A percentile compares a stretch with the other conserved stretches of the same genome.
Conservation (phyloP, 35 echinoderm and acorn worm species). For the Apostichopus parvimensis region DNA sequence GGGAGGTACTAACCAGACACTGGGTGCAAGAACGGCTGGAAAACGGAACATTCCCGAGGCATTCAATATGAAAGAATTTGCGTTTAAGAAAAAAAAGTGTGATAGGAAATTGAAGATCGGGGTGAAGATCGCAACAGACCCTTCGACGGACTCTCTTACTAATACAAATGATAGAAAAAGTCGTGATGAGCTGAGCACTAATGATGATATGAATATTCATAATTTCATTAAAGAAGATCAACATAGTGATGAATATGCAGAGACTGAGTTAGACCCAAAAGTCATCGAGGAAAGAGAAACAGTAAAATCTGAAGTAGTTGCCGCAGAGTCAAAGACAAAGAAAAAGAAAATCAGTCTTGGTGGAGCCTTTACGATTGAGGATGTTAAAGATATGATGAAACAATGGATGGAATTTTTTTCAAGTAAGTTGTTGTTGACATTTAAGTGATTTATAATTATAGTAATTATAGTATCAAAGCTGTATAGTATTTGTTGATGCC, state of each 20-base stretch:
- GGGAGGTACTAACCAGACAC: neutral
- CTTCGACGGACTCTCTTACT: neutral
- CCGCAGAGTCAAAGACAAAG: neutral
- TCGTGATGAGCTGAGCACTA: neutral
- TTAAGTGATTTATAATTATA: too few species aligned
- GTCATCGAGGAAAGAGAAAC: neutral
- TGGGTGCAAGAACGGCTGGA: neutral
- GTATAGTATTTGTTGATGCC: too few species aligned
- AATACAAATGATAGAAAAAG: neutral
- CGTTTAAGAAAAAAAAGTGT: neutral
- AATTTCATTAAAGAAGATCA: neutral
- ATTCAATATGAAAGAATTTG: neutral
- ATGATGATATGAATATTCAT: neutral
- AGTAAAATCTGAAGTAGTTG: neutral
- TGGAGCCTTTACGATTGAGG: slow-evolving; percentile 68
- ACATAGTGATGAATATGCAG: neutral
- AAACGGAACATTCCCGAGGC: neutral
- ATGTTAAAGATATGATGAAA: slow-evolving; percentile 69
- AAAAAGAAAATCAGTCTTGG: slow-evolving; percentile 59
- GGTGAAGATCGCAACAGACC: neutral
- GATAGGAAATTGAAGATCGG: neutral
- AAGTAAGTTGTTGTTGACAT: slow-evolving; percentile 30
- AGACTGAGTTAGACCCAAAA: neutral
- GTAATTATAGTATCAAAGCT: too few species aligned
- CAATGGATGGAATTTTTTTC: slow-evolving; percentile 74